Conservation (phyloP, 1,140 invertebrate species). For the Heliconius eleuchia region DNA sequence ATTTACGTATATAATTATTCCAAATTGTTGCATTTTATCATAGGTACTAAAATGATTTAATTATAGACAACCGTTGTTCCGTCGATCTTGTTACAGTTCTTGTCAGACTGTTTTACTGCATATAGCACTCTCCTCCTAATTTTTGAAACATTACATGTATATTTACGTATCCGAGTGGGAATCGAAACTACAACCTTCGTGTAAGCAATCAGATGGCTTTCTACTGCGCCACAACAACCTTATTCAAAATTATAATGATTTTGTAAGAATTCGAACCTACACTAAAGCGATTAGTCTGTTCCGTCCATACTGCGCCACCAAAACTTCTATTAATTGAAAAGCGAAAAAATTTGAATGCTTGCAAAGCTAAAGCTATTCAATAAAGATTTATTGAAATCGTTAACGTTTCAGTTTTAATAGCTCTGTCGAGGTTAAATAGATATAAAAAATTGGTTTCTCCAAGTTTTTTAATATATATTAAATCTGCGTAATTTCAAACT, state of each 20-base stretch:
- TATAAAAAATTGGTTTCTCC: neutral
- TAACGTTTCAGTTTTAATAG: slow-evolving; percentile 6
- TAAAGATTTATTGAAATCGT: slow-evolving; percentile 21
- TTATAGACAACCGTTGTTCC: too few relatives aligned
- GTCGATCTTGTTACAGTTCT: too few relatives aligned
- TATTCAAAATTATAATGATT: neutral
- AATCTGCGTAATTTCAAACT: neutral
- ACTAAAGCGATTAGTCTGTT: neutral
- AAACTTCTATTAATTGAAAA: slow-evolving; percentile 8
- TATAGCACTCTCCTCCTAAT: too few relatives aligned
- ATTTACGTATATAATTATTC: too few relatives aligned
- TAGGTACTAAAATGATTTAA: too few relatives aligned
- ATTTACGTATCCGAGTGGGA: too few relatives aligned
- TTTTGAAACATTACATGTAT: too few relatives aligned
- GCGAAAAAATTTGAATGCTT: slow-evolving; percentile 17
- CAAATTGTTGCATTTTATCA: too few relatives aligned
- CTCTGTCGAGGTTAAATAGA: neutral
- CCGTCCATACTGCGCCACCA: neutral
- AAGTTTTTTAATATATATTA: neutral
- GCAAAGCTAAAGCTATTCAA: slow-evolving; percentile 14
- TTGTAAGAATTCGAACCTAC: neutral
- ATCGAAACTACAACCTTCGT: too few relatives aligned
- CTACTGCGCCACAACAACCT: too few relatives aligned
- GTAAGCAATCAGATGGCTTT: too few relatives aligned
- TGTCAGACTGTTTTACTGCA: too few relatives aligned